A percentile compares a stretch with the other conserved stretches of the same genome.
Conservation (phyloP, 1,140 invertebrate species). For the Aporrectodea caliginosa region DNA sequence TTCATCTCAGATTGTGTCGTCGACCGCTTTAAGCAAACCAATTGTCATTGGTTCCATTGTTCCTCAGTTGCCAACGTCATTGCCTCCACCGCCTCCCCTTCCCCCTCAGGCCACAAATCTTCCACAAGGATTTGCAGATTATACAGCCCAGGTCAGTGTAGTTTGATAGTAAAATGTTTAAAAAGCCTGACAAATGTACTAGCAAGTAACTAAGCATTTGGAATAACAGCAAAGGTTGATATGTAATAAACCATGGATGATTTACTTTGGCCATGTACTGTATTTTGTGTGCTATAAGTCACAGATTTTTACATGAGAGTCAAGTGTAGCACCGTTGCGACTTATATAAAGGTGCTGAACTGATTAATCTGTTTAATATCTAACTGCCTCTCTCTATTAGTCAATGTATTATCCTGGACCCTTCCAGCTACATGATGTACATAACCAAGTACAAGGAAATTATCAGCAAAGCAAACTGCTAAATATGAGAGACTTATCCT, state of each 20-base stretch:
- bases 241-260: no score
- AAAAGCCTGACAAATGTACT: neutral
- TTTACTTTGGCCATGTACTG: neutral
- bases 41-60: neutral
- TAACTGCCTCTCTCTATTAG: no score
- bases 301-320: neutral
- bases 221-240: no score
- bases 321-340: no score
- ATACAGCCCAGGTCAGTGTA: neutral
- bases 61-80: neutral
- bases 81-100: neutral
- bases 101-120: neutral
- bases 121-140: neutral
- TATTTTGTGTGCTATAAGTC: neutral
- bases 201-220: neutral
- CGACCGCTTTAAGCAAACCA: constrained; percentile 57
- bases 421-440: no score
- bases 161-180: no score
- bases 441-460: no score
- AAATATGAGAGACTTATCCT: no score
- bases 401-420: no score
- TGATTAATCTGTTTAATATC: no score
- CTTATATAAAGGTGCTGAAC: no score
- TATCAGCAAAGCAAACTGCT: no score
- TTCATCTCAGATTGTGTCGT: constrained; percentile 91